A percentile compares a stretch with the other conserved stretches of the same genome.
Evolutionary conservation across 2,797 vertebrate species (phyloP).

Genomic region (Heterohyrax brucei): DNA sequence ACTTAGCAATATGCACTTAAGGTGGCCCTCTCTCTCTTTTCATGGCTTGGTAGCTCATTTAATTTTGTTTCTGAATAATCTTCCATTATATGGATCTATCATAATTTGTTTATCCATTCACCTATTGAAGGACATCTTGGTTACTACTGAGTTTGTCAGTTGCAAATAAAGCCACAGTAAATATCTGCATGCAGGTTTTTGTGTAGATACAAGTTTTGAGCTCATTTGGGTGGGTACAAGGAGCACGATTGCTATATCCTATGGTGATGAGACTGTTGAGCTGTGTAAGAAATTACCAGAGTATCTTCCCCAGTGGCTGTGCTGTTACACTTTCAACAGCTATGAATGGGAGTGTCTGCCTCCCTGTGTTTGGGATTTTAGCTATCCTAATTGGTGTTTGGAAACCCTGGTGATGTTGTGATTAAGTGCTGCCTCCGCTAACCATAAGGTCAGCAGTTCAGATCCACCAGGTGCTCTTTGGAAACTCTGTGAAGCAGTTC

Average conservation of each 20-base stretch:
- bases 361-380: background rate
- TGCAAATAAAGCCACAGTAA: background rate
- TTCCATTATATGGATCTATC: background rate
- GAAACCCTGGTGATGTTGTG: too few relatives aligned
- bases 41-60: too few relatives aligned
- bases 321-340: background rate
- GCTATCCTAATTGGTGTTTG: background rate
- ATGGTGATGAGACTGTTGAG: background rate
- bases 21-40: too few relatives aligned
- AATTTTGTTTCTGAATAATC: too few relatives aligned
- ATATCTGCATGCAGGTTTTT: background rate
- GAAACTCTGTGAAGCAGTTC: too few relatives aligned
- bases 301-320: background rate
- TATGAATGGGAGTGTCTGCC: background rate
- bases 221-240: background rate
- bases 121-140: background rate
- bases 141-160: background rate
- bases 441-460: too few relatives aligned
- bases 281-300: background rate
- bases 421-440: too few relatives aligned
- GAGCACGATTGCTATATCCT: background rate
- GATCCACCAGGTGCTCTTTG: too few relatives aligned
- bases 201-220: background rate
- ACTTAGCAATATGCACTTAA: too few relatives aligned
- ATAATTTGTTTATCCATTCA: background rate